Percentiles rank a stretch among this genome's conserved stretches.
Evolutionary conservation across 2,797 vertebrate species (phyloP).

Genomic region (Myripristis jacobus): DNA sequence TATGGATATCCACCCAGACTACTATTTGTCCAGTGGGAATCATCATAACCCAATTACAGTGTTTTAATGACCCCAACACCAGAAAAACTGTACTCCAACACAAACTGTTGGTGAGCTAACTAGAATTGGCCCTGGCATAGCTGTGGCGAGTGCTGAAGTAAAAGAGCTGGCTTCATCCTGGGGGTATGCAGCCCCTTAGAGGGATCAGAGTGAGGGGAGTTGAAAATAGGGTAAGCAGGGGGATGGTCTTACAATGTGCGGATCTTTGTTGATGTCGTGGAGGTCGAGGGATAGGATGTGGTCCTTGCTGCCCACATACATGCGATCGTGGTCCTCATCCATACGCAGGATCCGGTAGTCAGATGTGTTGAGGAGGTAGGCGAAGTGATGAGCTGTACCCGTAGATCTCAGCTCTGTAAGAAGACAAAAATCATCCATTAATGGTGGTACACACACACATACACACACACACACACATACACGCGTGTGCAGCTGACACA

Average conservation of each 20-base stretch:
- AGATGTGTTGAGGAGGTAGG: constrained; percentile 94
- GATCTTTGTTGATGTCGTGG: constrained; percentile 97
- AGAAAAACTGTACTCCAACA: constrained; percentile 50
- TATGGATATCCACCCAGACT: constrained; percentile 59
- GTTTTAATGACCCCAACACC: constrained; percentile 52
- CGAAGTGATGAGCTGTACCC: constrained; percentile 93
- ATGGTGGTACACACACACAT: constrained; percentile 34
- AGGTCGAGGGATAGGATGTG: constrained; percentile 96
- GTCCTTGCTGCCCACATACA: constrained; percentile 98
- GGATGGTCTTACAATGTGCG: constrained; percentile 91
- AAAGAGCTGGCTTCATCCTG: constrained; percentile 31
- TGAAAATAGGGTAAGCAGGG: not conserved
- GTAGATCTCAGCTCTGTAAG: constrained; percentile 92
- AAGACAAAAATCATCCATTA: constrained; percentile 36
- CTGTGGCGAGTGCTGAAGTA: constrained; percentile 33
- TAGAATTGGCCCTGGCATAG: constrained; percentile 18
- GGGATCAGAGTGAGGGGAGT: not conserved
- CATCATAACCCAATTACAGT: constrained; percentile 61
- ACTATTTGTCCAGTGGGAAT: constrained; percentile 67
- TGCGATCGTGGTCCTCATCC: constrained; percentile 98
- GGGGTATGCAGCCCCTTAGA: constrained; percentile 34
- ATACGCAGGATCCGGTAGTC: constrained; percentile 97
- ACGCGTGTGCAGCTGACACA: constrained; percentile 48
- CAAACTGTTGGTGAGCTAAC: constrained; percentile 51
- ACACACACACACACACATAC: constrained; percentile 8